phyloP scores from a whole-genome alignment of 1,140 invertebrate genomes.

The Neodiprion lecontei region DNA sequence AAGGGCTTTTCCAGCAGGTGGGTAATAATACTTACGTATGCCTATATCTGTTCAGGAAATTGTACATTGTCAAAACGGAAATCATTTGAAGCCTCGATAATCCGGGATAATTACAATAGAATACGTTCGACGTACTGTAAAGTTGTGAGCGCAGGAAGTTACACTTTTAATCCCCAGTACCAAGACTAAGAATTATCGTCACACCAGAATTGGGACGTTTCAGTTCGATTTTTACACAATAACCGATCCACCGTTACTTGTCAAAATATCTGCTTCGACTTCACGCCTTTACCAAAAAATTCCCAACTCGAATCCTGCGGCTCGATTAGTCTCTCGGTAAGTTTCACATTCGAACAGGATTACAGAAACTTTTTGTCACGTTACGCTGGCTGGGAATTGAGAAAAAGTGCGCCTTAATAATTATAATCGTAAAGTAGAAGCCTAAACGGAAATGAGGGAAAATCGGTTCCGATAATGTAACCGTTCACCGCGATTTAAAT shows the following conservation, averaged over 20 bases:
- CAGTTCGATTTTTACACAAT: no score
- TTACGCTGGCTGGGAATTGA: background rate
- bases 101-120: background rate
- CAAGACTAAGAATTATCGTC: background rate
- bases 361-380: background rate
- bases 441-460: background rate
- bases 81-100: background rate
- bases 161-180: background rate
- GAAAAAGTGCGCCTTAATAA: background rate
- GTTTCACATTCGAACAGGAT: background rate
- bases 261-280: no score
- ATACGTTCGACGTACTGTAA: no score
- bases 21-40: no score
- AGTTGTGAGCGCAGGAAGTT: background rate
- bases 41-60: background rate
- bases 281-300: background rate
- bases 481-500: background rate
- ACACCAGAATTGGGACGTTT: no score
- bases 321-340: background rate
- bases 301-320: background rate
- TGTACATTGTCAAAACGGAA: background rate
- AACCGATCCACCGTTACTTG: no score
- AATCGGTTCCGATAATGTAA: background rate
- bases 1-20: no score
- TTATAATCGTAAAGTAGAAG: background rate